These are phyloP conservation scores for Trachymyrmex septentrionalis DNA, from an alignment of 1,140 invertebrate species.

Conservation along the genomic window DNA sequence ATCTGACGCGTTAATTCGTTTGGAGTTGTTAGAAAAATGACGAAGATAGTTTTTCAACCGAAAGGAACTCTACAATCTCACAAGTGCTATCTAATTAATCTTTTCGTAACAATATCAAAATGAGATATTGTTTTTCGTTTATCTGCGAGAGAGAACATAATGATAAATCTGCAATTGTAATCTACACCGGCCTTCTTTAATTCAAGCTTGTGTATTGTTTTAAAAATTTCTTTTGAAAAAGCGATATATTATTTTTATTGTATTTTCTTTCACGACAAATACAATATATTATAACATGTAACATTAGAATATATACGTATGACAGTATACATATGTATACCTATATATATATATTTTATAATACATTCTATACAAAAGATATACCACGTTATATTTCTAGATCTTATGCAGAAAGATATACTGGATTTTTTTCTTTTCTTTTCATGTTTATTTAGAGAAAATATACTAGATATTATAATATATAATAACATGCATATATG, in stretches of 20 bases:
- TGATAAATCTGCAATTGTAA: conserved; percentile 6
- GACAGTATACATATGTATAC: background rate
- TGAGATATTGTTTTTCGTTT: conserved; percentile 11
- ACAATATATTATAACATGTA: background rate
- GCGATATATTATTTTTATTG: background rate
- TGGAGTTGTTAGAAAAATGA: conserved; percentile 61
- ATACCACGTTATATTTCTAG: no score
- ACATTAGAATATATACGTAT: no score
- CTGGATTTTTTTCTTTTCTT: no score
- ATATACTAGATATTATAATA: no score
- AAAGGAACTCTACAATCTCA: background rate
- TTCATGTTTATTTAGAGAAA: no score
- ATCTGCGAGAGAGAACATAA: background rate
- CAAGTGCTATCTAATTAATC: conserved; percentile 38
- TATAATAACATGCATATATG: no score
- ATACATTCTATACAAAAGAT: no score
- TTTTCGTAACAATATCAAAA: background rate
- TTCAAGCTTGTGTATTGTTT: background rate
- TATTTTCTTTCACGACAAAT: background rate
- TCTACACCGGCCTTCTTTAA: background rate
- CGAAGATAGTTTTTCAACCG: conserved; percentile 45
- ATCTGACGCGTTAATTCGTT: conserved; percentile 61
- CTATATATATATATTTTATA: no score
- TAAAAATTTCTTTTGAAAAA: background rate
- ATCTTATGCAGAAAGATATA: no score